Conservation (phyloP, 2,888 invertebrate genomes). For the Polydesmus complanatus region DNA sequence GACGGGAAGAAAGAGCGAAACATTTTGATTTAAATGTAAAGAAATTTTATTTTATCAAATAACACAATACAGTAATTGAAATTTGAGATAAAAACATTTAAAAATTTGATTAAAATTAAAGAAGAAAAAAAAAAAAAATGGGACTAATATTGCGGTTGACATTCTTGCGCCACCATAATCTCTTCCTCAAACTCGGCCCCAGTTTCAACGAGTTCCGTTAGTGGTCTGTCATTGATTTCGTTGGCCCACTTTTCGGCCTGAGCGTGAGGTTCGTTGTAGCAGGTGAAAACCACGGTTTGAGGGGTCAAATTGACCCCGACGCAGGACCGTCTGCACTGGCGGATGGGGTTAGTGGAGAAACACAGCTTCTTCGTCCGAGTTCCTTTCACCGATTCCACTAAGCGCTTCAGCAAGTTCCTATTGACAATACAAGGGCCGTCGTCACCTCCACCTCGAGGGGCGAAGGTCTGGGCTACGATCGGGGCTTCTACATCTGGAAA, state of each 20-base stretch:
- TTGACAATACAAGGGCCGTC: background rate
- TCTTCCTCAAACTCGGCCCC: conserved; percentile 4
- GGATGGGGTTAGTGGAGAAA: background rate
- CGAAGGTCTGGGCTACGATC: background rate
- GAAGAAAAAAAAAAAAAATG: background rate
- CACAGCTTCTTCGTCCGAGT: background rate
- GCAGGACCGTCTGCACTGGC: background rate
- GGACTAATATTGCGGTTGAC: conserved; percentile 4
- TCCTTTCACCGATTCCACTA: background rate
- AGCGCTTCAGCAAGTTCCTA: background rate
- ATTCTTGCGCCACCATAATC: conserved; percentile 4
- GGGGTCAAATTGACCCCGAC: background rate
- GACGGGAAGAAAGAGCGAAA: too few species aligned
- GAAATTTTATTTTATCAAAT: background rate
- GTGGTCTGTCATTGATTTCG: background rate
- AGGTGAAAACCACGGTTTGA: background rate
- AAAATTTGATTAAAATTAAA: background rate
- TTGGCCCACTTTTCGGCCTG: background rate
- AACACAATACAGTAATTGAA: background rate
- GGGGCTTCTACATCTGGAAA: background rate
- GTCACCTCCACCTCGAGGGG: background rate
- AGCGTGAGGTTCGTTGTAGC: conserved; percentile 1
- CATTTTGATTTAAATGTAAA: background rate
- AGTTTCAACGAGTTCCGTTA: background rate
- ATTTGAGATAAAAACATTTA: background rate